Conservation (phyloP, 2,888 invertebrate species). For the Drosophila neonasuta region DNA sequence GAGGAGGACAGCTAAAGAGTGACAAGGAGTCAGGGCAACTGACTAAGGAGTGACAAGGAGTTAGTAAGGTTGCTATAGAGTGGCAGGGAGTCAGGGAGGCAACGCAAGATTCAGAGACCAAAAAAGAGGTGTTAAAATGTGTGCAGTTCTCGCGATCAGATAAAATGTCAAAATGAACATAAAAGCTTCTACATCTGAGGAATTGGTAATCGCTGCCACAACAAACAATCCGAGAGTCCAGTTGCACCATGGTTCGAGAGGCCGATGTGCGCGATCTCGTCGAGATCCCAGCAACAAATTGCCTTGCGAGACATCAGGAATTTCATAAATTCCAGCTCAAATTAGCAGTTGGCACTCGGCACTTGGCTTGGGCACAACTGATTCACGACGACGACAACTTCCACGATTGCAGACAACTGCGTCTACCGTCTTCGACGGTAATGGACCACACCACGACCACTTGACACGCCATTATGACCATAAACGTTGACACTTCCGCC, state of each 20-base stretch:
- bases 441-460: conserved; percentile 77
- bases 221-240: conserved; percentile 22
- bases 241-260: neutral
- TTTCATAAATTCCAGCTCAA: conserved; percentile 74
- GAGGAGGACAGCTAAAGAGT: neutral
- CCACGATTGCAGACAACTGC: conserved; percentile 67
- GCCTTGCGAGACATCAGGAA: conserved; percentile 57
- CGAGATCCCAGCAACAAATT: conserved; percentile 61
- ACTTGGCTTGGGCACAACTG: conserved; percentile 39
- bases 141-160: conserved; percentile 79
- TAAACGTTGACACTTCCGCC: conserved; percentile 78
- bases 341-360: conserved; percentile 60
- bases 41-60: neutral
- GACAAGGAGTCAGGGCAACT: neutral
- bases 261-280: neutral
- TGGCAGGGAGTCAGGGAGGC: neutral
- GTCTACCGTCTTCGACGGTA: conserved; percentile 39
- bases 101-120: conserved; percentile 1
- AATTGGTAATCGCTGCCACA: conserved; percentile 72
- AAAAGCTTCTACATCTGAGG: conserved; percentile 80
- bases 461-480: conserved; percentile 79
- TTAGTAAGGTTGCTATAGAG: neutral
- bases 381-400: conserved; percentile 32
- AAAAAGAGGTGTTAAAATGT: conserved; percentile 76
- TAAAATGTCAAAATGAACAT: conserved; percentile 81